These are phyloP conservation scores for Onychomys leucogaster DNA, from an alignment of 2,797 vertebrate genomes.

Conservation along the genomic window DNA sequence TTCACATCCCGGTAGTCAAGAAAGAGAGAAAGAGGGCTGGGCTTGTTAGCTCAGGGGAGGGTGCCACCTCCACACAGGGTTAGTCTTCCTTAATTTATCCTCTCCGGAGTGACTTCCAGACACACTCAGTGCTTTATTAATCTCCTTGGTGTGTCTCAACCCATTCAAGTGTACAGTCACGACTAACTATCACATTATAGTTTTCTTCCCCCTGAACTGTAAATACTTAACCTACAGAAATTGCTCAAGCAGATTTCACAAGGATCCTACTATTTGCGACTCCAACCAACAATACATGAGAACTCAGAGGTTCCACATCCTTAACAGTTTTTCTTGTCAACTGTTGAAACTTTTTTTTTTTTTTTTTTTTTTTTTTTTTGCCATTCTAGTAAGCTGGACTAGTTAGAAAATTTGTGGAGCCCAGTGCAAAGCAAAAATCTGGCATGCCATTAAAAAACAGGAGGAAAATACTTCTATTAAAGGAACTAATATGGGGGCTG, in stretches of 20 bases:
- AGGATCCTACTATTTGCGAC: constrained; percentile 1
- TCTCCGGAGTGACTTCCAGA: not conserved
- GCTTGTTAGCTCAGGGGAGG: no score
- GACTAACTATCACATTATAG: not conserved
- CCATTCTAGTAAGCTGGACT: not conserved
- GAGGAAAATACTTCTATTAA: not conserved
- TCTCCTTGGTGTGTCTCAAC: not conserved
- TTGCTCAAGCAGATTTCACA: constrained; percentile 29
- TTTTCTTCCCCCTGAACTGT: constrained; percentile 1
- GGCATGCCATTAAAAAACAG: constrained; percentile 22
- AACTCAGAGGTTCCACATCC: constrained; percentile 20
- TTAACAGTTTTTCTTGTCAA: not conserved
- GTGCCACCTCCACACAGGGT: not conserved
- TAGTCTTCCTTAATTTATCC: not conserved
- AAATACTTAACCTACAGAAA: constrained; percentile 41
- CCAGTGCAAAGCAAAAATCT: constrained; percentile 44
- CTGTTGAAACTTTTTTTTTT: not conserved
- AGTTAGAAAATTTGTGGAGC: not conserved
- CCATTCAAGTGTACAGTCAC: not conserved
- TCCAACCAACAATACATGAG: not conserved
- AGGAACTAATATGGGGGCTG: not conserved
- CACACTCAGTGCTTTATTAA: not conserved
- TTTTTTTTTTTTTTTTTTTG: no score
- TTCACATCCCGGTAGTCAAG: not conserved
- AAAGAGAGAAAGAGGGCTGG: not conserved